Evolutionary conservation across 2,888 invertebrate genomes (phyloP).

Genomic region (Pristionchus mayeri): DNA sequence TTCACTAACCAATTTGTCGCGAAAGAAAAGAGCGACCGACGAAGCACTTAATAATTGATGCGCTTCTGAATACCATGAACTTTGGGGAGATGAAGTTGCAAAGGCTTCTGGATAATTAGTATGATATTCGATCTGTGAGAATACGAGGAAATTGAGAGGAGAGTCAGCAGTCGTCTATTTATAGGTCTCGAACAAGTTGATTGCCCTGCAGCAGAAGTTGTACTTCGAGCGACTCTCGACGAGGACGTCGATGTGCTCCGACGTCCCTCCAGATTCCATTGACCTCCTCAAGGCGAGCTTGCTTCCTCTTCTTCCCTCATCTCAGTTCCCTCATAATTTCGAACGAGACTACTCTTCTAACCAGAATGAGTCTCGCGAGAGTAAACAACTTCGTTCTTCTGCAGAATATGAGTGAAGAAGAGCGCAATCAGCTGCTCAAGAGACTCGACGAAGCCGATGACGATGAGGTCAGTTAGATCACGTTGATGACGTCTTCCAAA

Average conservation of each 20-base stretch:
- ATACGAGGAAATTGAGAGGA: too few species aligned
- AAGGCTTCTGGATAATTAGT: too few species aligned
- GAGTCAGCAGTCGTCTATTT: too few species aligned
- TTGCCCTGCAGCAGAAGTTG: conserved; percentile 61
- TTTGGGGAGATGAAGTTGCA: background rate
- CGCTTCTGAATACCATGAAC: conserved; percentile 9
- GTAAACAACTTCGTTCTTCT: background rate
- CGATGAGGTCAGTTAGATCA: conserved; percentile 24
- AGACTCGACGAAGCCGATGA: conserved; percentile 41
- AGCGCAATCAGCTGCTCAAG: conserved; percentile 58
- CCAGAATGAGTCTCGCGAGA: background rate
- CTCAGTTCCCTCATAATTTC: background rate
- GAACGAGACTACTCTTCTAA: background rate
- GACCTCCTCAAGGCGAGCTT: conserved; percentile 56
- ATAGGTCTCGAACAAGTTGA: conserved; percentile 63
- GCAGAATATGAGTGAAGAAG: conserved; percentile 59
- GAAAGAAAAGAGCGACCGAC: background rate
- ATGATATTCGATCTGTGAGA: too few species aligned
- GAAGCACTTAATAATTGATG: background rate
- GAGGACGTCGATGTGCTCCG: conserved; percentile 60
- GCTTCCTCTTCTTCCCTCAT: background rate
- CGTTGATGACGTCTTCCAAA: background rate
- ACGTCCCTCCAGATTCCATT: conserved; percentile 52
- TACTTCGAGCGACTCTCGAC: conserved; percentile 63
- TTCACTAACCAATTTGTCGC: background rate